Evolutionary conservation across 2,888 invertebrate genomes (phyloP).

Genomic region (Cyclophora albipunctata): DNA sequence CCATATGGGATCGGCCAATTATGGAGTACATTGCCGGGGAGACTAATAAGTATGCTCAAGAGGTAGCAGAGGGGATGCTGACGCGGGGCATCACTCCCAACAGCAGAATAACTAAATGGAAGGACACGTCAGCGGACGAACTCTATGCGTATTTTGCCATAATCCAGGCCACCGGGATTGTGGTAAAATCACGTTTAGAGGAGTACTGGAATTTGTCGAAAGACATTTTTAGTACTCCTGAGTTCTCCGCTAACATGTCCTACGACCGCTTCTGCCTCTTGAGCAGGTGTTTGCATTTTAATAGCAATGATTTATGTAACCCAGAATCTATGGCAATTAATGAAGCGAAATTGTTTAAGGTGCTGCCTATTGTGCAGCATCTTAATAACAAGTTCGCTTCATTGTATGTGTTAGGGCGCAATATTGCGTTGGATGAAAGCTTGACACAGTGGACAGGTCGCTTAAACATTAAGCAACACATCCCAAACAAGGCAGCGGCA

Average conservation of each 20-base stretch:
- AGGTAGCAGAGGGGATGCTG: conserved; percentile 9
- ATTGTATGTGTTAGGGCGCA: background rate
- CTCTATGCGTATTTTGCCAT: conserved; percentile 20
- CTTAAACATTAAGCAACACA: conserved; percentile 5
- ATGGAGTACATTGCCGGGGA: conserved; percentile 23
- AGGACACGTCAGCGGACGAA: conserved; percentile 9
- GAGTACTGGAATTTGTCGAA: conserved; percentile 20
- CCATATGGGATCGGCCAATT: conserved; percentile 24
- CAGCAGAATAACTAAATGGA: conserved; percentile 14
- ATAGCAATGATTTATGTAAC: background rate
- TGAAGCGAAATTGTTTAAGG: background rate
- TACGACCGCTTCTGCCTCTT: conserved; percentile 8
- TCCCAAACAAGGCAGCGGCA: conserved; percentile 8
- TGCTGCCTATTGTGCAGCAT: background rate
- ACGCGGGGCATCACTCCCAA: conserved; percentile 4
- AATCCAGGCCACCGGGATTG: conserved; percentile 19
- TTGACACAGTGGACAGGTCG: conserved; percentile 6
- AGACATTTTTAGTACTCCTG: conserved; percentile 19
- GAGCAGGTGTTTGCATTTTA: conserved; percentile 14
- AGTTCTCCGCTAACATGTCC: conserved; percentile 12
- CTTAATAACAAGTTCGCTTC: background rate
- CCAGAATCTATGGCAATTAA: background rate
- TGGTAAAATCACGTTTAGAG: conserved; percentile 15
- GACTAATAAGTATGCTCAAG: conserved; percentile 27
- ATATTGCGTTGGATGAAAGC: conserved; percentile 4